These are phyloP conservation scores for Halcyon smyrnensis DNA, from an alignment of 2,797 vertebrate species.

Conservation along the genomic window DNA sequence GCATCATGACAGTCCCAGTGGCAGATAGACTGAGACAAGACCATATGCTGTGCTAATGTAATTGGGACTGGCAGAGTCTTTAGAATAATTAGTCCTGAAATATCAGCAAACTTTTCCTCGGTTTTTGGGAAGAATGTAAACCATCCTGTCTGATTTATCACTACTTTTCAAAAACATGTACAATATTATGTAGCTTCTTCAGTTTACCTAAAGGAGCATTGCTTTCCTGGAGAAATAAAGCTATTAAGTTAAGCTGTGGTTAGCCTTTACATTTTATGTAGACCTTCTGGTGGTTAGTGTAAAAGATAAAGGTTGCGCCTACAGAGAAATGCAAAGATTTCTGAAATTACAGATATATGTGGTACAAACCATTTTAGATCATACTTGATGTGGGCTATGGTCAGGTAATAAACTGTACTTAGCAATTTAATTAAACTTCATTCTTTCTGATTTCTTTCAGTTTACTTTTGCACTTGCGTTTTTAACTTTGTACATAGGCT, in stretches of 20 bases:
- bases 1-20: slow-evolving; percentile 85
- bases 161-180: slow-evolving; percentile 20
- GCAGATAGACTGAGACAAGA: slow-evolving; percentile 78
- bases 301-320: neutral
- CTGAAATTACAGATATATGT: neutral
- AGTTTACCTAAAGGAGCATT: slow-evolving; percentile 2
- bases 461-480: slow-evolving; percentile 74
- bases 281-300: neutral
- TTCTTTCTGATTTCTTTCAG: slow-evolving; percentile 65
- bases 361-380: slow-evolving; percentile 26
- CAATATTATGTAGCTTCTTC: slow-evolving; percentile 30
- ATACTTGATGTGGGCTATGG: slow-evolving; percentile 51
- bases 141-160: slow-evolving; percentile 27
- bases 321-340: neutral
- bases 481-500: slow-evolving; percentile 71
- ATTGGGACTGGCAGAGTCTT: neutral
- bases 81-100: neutral
- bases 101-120: neutral
- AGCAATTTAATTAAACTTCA: slow-evolving; percentile 72
- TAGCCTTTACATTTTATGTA: slow-evolving; percentile 20
- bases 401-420: slow-evolving; percentile 77
- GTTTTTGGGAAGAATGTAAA: neutral
- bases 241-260: slow-evolving; percentile 12
- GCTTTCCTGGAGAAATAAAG: slow-evolving; percentile 42
- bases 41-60: neutral